Base-by-base conservation (phyloP, 2,888 invertebrate species). In the Drosophila kambysellisi region DNA sequence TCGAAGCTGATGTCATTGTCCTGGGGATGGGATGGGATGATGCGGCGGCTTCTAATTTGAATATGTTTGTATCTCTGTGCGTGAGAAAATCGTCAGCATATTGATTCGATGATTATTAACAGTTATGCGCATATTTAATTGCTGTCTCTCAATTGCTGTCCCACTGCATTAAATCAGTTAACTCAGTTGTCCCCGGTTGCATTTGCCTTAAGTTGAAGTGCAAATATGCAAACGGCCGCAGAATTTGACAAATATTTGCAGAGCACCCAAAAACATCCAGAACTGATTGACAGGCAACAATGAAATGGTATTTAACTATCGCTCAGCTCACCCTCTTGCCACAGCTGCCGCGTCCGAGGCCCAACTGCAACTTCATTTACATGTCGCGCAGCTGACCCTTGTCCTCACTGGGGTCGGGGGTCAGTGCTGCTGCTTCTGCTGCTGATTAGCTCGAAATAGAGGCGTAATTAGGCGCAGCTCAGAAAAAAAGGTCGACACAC, bases 41-140 rank as follows among this genome's bases (percentile, higher is more conserved):
- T 73, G 71, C 56, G 53, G n/a, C 53, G 46, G 81, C 76, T 70
- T 25, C 83, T 83, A 67, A 83, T 82, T 85, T 82, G 76, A 76
- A 82, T 85, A 73, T 71, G 39, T 32, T 56, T 63, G 57, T 61
- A 61, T 76, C 63, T 65, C 59, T 29, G 32, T 84, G 88, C 85
- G 85, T 86, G 85, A 86, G 85, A 86, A 86, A 89, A 88, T 89
- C 56, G 89, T 88, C 85, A 88, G 89, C 88, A 89, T 86, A 86
- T 86, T 86, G 85, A 86, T 89, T 88, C 72, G 80, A 82, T 86
- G 88, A 86, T 89, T 86, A 86, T 86, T 89, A 82, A 72, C 81
- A 86, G 85, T 84, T 86, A 86, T 86, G 85, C 85, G 85, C 85
- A 86, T 86, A 86, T 88, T 85, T 86, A 89, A 86, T 88, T 82